Evolutionary conservation across 2,113 vertebrate genomes (phyloP).

Genomic region (Paralichthys olivaceus): DNA sequence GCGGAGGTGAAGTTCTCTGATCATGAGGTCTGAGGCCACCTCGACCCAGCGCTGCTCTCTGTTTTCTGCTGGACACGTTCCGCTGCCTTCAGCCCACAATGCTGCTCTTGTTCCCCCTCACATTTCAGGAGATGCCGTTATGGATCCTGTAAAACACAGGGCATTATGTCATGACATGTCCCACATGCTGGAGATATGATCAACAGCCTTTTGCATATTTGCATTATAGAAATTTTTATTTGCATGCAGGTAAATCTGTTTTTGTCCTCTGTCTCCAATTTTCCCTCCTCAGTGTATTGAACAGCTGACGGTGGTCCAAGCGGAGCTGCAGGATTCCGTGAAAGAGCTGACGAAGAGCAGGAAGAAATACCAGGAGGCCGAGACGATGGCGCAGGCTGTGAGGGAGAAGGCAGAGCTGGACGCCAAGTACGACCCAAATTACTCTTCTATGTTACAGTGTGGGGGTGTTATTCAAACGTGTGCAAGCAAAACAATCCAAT

Average conservation of each 20-base stretch:
- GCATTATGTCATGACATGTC: not conserved
- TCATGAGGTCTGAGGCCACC: not conserved
- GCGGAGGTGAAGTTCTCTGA: too few relatives aligned
- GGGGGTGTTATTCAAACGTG: too few relatives aligned
- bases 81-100: conserved; percentile 28
- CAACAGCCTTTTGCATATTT: conserved; percentile 18
- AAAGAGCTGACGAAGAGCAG: conserved; percentile 98
- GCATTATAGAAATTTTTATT: not conserved
- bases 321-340: conserved; percentile 95
- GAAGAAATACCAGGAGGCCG: conserved; percentile 98
- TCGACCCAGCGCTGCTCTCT: not conserved
- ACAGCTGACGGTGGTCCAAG: conserved; percentile 93
- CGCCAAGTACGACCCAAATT: conserved; percentile 88
- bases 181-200: not conserved
- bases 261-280: not conserved
- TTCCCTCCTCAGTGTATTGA: conserved; percentile 88
- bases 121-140: conserved; percentile 6
- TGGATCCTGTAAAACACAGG: conserved; percentile 3
- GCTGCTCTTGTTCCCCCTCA: conserved; percentile 40
- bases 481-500: not conserved
- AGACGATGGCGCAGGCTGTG: conserved; percentile 96
- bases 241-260: conserved; percentile 2
- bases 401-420: conserved; percentile 97
- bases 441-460: not conserved
- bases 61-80: conserved; percentile 13